Percentiles rank a stretch among this genome's conserved stretches.
These are phyloP conservation scores for Heliothis peltigera DNA, from an alignment of 2,888 invertebrate genomes.

Conservation along the genomic window DNA sequence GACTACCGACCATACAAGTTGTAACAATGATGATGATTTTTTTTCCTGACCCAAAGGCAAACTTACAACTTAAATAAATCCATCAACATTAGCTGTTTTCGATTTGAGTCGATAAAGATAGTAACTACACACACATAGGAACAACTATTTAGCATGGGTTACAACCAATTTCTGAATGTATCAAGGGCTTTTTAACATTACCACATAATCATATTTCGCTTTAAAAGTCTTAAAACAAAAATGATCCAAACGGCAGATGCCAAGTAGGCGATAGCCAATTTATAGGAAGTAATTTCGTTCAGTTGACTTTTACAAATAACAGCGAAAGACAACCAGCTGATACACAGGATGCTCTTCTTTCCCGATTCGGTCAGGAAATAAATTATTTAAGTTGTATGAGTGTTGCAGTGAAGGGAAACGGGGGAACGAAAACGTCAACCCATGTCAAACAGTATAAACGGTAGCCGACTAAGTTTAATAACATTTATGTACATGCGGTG, in stretches of 20 bases:
- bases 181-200: neutral
- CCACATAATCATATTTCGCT: neutral
- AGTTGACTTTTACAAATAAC: constrained; percentile 59
- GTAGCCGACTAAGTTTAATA: constrained; percentile 63
- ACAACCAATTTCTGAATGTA: neutral
- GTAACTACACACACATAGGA: neutral
- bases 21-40: constrained; percentile 17
- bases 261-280: constrained; percentile 41
- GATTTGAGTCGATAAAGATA: neutral
- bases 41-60: neutral
- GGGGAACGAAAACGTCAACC: constrained; percentile 62
- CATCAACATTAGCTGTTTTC: neutral
- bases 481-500: constrained; percentile 46
- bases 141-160: neutral
- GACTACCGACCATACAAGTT: neutral
- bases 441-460: constrained; percentile 64
- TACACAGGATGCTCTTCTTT: constrained; percentile 42
- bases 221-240: constrained; percentile 5
- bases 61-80: no score
- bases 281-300: constrained; percentile 50
- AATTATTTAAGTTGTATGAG: constrained; percentile 54
- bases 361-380: constrained; percentile 38
- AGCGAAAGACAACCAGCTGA: constrained; percentile 50
- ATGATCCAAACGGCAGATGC: constrained; percentile 18
- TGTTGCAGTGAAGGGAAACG: constrained; percentile 42